Evolutionary conservation across 1,140 invertebrate genomes (phyloP).

Genomic region (Ceratitis capitata): DNA sequence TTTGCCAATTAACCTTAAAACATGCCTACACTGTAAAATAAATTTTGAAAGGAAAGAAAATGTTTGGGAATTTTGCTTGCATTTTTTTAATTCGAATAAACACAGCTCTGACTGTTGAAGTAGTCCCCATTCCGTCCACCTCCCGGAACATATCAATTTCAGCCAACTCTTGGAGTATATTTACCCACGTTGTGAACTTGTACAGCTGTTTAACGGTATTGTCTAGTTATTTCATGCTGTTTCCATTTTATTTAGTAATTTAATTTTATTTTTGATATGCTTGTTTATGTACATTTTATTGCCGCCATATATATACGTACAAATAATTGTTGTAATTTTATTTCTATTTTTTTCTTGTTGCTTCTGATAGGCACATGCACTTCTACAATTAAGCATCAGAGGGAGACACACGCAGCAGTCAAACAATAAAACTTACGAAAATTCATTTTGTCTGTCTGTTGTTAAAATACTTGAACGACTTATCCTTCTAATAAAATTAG

Average conservation of each 20-base stretch:
- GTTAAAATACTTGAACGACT: slow-evolving; percentile 20
- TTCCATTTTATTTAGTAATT: background rate
- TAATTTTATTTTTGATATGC: background rate
- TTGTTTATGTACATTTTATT: slow-evolving; percentile 8
- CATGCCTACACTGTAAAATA: too few species aligned
- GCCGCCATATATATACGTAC: background rate
- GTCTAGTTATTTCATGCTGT: background rate
- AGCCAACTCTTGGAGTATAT: background rate
- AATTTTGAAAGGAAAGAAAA: too few species aligned
- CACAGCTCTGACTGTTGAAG: too few species aligned
- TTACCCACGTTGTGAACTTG: slow-evolving; percentile 2
- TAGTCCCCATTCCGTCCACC: background rate
- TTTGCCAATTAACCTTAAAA: too few species aligned
- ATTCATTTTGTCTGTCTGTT: background rate
- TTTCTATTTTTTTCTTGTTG: background rate
- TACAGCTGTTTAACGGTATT: slow-evolving; percentile 15
- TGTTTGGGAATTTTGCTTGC: too few species aligned
- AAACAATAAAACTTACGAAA: slow-evolving; percentile 4
- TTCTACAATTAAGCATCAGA: background rate
- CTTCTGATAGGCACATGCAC: background rate
- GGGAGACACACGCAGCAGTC: background rate
- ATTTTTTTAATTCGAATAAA: too few species aligned
- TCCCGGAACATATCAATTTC: background rate
- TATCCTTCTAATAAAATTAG: background rate
- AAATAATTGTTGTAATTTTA: background rate